Evolutionary conservation across 2,113 vertebrate species (phyloP).

Genomic region (Pelodiscus sinensis): DNA sequence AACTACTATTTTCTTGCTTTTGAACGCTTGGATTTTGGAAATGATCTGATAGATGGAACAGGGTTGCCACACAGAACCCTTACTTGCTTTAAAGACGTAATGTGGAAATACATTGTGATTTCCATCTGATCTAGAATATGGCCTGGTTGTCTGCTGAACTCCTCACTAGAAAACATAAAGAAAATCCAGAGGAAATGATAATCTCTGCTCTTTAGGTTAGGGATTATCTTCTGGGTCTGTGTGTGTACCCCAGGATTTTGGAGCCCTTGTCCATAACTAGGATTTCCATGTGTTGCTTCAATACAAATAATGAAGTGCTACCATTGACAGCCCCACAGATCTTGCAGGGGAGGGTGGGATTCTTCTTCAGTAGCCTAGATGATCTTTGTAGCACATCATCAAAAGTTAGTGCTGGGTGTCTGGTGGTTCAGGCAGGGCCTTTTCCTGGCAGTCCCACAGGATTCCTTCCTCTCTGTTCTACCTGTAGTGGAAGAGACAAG

Average conservation of each 20-base stretch:
- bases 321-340: background rate
- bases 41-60: too few relatives aligned
- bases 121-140: background rate
- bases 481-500: background rate
- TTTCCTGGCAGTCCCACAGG: background rate
- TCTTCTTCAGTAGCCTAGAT: background rate
- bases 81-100: background rate
- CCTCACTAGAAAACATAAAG: background rate
- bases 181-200: background rate
- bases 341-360: rapidly evolving
- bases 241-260: background rate
- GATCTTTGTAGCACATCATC: background rate
- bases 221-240: background rate
- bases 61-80: background rate
- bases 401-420: background rate
- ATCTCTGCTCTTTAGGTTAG: background rate
- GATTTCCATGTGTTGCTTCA: background rate
- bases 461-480: background rate
- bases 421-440: background rate
- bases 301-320: background rate
- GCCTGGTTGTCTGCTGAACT: background rate
- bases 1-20: background rate
- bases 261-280: background rate
- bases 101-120: background rate
- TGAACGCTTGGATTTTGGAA: background rate